A percentile compares a stretch with the other conserved stretches of the same genome.
phyloP scores from a whole-genome alignment of 2,113 vertebrate genomes.

The Coturnix japonica region DNA sequence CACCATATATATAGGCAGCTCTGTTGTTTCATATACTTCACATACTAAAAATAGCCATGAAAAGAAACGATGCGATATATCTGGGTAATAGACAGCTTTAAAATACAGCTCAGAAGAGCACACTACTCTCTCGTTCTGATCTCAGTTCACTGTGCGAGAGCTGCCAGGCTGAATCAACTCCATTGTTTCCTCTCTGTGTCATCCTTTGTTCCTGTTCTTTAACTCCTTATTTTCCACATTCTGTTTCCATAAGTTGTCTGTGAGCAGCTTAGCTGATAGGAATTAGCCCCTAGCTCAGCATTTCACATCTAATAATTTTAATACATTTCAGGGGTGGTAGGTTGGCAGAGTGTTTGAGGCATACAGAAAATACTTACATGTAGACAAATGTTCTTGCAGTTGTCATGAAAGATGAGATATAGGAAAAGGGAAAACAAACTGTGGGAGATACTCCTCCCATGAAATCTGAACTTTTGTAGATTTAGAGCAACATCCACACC shows the following conservation, averaged over 20 bases:
- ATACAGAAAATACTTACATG: neutral
- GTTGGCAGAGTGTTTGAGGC: neutral
- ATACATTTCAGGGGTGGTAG: neutral
- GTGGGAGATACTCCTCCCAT: neutral
- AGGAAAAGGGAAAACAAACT: slow-evolving; percentile 4
- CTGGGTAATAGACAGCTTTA: neutral
- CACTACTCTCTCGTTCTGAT: slow-evolving; percentile 2
- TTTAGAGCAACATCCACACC: neutral
- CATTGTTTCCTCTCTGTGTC: slow-evolving; percentile 32
- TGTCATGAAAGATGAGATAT: neutral
- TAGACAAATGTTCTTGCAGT: neutral
- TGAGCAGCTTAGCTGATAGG: neutral
- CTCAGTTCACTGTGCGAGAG: slow-evolving; percentile 48
- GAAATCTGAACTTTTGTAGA: slow-evolving; percentile 9
- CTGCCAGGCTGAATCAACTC: slow-evolving; percentile 56
- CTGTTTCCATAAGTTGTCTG: neutral
- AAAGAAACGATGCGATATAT: neutral
- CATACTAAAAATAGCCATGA: neutral
- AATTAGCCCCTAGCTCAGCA: neutral
- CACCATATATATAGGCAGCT: neutral
- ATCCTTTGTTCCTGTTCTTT: slow-evolving; percentile 48
- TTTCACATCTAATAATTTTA: neutral
- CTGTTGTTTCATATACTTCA: neutral
- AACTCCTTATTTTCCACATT: slow-evolving; percentile 37
- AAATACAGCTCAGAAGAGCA: neutral